phyloP scores from a whole-genome alignment of 2,113 vertebrate species.

The Odobenus rosmarus region DNA sequence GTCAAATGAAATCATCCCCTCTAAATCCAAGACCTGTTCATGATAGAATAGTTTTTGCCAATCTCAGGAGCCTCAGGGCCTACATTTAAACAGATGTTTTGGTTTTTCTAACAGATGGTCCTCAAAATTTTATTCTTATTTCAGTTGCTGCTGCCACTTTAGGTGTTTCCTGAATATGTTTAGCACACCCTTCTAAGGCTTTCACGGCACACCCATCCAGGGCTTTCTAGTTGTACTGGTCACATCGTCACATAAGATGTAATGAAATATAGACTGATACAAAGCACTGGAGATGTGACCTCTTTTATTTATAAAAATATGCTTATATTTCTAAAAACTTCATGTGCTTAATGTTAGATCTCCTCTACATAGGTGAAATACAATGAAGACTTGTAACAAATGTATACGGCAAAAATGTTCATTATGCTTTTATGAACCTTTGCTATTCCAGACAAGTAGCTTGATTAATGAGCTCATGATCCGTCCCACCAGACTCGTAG shows the following conservation, averaged over 20 bases:
- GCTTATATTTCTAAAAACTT: not conserved
- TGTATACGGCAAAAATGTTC: not conserved
- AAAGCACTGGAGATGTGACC: not conserved
- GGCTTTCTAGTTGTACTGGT: not conserved
- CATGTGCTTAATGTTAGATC: not conserved
- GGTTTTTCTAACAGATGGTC: slow-evolving; percentile 56
- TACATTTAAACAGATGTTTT: slow-evolving; percentile 62
- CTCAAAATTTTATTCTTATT: not conserved
- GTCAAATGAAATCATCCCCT: slow-evolving; percentile 56
- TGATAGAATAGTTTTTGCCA: slow-evolving; percentile 26
- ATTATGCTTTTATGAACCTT: not conserved
- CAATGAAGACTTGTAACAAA: not conserved
- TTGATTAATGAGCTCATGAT: not conserved
- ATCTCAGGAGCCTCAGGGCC: not conserved
- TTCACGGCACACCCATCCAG: not conserved
- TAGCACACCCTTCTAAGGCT: not conserved
- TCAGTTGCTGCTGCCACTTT: not conserved
- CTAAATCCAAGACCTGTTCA: slow-evolving; percentile 35
- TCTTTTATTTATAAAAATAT: not conserved
- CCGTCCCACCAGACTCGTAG: not conserved
- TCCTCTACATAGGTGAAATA: not conserved
- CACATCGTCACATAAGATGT: not conserved
- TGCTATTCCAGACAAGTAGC: not conserved
- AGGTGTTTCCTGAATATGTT: slow-evolving; percentile 26
- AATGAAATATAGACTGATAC: not conserved